phyloP scores from a whole-genome alignment of 64 coral and sea anemone genomes.

The Montipora cactus region DNA sequence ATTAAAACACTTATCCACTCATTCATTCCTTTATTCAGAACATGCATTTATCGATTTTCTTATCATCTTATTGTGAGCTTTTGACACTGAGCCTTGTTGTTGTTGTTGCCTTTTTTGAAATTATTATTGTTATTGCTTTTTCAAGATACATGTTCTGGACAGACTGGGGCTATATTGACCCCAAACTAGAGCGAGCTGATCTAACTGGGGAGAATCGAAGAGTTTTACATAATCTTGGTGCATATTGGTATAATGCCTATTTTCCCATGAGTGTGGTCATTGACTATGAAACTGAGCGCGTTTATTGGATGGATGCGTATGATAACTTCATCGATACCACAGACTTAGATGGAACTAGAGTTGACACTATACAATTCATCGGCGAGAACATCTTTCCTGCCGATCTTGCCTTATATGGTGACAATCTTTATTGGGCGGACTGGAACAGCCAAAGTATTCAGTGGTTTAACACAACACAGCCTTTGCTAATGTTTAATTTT shows the following conservation, averaged over 20 bases:
- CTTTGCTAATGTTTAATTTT: neutral
- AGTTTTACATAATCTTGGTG: neutral
- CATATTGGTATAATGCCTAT: neutral
- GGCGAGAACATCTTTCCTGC: neutral
- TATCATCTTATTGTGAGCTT: no score
- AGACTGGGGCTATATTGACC: constrained; percentile 16
- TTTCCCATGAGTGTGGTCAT: constrained; percentile 39
- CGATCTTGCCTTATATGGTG: constrained; percentile 44
- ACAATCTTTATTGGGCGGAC: constrained; percentile 50
- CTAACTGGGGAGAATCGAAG: constrained; percentile 39
- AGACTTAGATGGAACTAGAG: constrained; percentile 30
- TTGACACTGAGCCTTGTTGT: no score
- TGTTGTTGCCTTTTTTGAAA: no score
- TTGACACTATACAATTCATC: neutral
- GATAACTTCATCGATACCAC: constrained; percentile 31
- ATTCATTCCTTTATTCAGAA: no score
- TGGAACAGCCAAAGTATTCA: neutral
- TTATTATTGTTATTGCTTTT: neutral
- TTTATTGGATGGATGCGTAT: constrained; percentile 37
- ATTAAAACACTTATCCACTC: no score
- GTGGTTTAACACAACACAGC: constrained; percentile 1
- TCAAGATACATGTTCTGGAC: constrained; percentile 59
- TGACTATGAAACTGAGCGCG: constrained; percentile 22
- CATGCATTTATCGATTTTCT: no score
- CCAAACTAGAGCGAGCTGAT: constrained; percentile 52